Base-by-base conservation (phyloP, 2,888 invertebrate species). In the Biston betularia region DNA sequence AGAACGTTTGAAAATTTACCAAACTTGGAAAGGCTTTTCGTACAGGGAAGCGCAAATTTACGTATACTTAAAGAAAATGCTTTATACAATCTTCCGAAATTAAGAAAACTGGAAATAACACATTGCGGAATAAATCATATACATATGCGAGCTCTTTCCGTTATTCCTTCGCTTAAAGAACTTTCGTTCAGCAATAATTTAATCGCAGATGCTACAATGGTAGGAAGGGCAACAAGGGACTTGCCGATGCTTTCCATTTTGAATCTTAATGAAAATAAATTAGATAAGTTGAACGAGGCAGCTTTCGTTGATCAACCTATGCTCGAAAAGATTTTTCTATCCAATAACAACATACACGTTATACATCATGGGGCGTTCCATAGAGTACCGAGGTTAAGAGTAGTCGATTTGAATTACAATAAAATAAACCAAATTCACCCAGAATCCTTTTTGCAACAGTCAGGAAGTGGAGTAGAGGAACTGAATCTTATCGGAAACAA, bases 281-380 rank as follows among this genome's bases (percentile, higher is more conserved):
- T 98, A 59, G 95, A 95, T 66, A 95, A 95, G 72, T 89, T 98
- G 44, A 94, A 94, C 44, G 97, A 97, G 89, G 97, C 96, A 0
- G 95, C 97, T 0, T 97, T 97, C 87, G 96, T 97, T 2, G 97
- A 97, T 82, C 93, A 97, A 69, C 95, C 96, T 0, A 94, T 95
- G 79, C 85, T 97, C 11, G 95, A 95, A 68, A 95, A 95, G 71
- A 81, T 97, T 54, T 95, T 95, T 65, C 82, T 97, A 50, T 95
- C 97, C 9, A 95, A 95, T 75, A 97, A 97, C 83, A 94, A 95
- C 52, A 97, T 97, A 52, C 95, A 95, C 14, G 96, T 97, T 75
- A 95, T 98, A 59, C 95, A 96, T 70, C 96, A 97, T 78, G 97
- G 97, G 0, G 96, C 98, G 2, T 97, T 98, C 80, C 96, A 97